phyloP scores from a whole-genome alignment of 2,113 vertebrate species.

The Corvus moneduloides region DNA sequence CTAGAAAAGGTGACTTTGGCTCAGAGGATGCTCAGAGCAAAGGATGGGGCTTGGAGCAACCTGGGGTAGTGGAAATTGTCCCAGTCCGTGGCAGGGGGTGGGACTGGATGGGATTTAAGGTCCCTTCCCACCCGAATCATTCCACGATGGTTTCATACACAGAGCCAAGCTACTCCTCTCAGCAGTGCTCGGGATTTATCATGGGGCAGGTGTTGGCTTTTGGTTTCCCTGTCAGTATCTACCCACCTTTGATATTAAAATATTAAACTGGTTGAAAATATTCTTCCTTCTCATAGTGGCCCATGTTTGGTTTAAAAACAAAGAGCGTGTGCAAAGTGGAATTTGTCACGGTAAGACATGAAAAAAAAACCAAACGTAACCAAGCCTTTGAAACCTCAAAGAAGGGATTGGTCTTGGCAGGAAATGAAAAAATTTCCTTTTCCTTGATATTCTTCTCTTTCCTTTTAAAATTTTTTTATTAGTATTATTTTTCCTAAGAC shows the following conservation, averaged over 20 bases:
- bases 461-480: neutral
- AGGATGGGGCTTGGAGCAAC: neutral
- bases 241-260: neutral
- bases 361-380: neutral
- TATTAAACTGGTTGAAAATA: neutral
- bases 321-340: neutral
- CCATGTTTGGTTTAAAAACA: neutral
- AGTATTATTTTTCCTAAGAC: neutral
- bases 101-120: neutral
- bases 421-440: slow-evolving; percentile 48
- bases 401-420: neutral
- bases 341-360: neutral
- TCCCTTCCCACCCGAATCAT: neutral
- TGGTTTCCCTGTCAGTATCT: neutral
- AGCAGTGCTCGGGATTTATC: neutral
- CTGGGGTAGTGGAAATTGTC: neutral
- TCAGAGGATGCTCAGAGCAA: neutral
- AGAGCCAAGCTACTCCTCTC: neutral
- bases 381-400: neutral
- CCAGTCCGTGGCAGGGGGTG: neutral
- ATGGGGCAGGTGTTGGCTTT: neutral
- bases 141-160: neutral
- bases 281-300: rapidly evolving
- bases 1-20: neutral
- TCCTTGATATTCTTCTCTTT: neutral